phyloP scores from a whole-genome alignment of 2,888 invertebrate species.

The Apamea crenata region DNA sequence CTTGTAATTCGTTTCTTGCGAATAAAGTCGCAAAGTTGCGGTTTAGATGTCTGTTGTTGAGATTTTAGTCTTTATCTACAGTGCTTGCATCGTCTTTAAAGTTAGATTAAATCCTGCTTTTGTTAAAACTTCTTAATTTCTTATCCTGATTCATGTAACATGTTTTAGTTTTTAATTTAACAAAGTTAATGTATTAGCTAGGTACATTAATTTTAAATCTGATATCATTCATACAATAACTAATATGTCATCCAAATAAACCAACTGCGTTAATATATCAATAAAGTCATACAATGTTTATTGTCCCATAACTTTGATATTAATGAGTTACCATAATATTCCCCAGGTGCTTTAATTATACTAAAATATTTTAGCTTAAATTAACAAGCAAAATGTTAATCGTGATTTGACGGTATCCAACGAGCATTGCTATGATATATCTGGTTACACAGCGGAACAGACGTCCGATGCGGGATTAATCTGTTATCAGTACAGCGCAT shows the following conservation, averaged over 20 bases:
- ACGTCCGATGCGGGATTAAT: slow-evolving; percentile 64
- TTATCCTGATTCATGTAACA: neutral
- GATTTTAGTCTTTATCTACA: slow-evolving; percentile 36
- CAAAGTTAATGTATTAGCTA: neutral
- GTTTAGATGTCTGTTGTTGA: slow-evolving; percentile 41
- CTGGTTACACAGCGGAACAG: slow-evolving; percentile 34
- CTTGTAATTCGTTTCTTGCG: slow-evolving; percentile 70
- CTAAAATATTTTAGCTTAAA: slow-evolving; percentile 35
- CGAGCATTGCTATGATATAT: slow-evolving; percentile 43
- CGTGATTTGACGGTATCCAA: slow-evolving; percentile 35
- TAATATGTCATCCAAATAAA: slow-evolving; percentile 10
- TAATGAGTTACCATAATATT: neutral
- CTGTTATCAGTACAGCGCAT: slow-evolving; percentile 61
- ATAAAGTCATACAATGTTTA: neutral
- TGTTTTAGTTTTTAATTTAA: neutral
- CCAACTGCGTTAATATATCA: neutral
- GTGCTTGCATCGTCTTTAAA: slow-evolving; percentile 23
- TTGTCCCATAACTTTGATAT: neutral
- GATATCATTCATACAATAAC: neutral
- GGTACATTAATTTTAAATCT: neutral
- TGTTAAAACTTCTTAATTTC: neutral
- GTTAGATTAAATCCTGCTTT: slow-evolving; percentile 9
- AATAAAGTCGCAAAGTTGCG: slow-evolving; percentile 62
- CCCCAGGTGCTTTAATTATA: neutral
- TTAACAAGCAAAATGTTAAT: slow-evolving; percentile 49